phyloP scores from a whole-genome alignment of 2,113 vertebrate genomes.

The Hassar affinis region DNA sequence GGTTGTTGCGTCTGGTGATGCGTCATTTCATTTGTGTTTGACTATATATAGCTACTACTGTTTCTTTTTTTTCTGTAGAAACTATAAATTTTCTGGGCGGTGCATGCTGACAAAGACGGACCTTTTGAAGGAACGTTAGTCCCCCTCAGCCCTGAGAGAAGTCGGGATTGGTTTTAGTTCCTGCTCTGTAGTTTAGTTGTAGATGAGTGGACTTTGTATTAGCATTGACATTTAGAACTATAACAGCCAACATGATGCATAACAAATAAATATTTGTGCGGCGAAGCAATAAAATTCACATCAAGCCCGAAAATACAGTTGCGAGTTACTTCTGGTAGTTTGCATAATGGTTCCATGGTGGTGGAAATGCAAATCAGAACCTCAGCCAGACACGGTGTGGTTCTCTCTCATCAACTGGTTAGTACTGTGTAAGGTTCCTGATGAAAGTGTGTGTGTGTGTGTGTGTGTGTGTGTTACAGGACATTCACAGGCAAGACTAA shows the following conservation, averaged over 20 bases:
- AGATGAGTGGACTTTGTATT: too few relatives aligned
- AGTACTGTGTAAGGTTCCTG: background rate
- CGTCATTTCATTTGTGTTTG: background rate
- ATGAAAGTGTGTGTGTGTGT: too few relatives aligned
- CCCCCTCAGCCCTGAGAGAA: too few relatives aligned
- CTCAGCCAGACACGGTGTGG: background rate
- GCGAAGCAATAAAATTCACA: background rate
- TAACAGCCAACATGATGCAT: background rate
- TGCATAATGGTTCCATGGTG: background rate
- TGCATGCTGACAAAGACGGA: too few relatives aligned
- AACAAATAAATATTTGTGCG: background rate
- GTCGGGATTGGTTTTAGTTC: background rate
- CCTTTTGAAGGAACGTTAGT: too few relatives aligned
- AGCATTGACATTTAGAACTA: background rate
- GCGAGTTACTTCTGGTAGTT: background rate
- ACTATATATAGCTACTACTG: too few relatives aligned
- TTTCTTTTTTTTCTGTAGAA: too few relatives aligned
- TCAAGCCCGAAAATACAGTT: background rate
- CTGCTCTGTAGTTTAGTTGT: background rate
- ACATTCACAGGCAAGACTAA: background rate
- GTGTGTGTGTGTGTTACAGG: accelerated
- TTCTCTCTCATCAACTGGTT: background rate
- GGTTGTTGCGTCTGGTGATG: background rate
- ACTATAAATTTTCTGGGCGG: too few relatives aligned
- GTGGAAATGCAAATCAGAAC: background rate